Evolutionary conservation across 2,888 invertebrate species (phyloP).

Genomic region (Pachymerium ferrugineum): DNA sequence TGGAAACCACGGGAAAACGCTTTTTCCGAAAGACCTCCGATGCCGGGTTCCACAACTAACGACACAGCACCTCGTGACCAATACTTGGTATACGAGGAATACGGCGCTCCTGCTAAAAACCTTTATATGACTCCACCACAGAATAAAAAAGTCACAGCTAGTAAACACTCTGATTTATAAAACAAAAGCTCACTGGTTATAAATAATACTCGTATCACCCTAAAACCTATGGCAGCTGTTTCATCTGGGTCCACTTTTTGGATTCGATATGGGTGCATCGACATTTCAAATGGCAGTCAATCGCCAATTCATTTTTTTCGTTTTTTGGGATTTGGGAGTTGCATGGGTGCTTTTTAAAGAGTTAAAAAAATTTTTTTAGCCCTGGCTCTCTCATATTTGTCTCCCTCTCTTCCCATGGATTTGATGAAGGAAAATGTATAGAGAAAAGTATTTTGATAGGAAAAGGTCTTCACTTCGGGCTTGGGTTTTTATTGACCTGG

Average conservation of each 20-base stretch:
- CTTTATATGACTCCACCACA: constrained; percentile 39
- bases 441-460: background rate
- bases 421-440: too few relatives aligned
- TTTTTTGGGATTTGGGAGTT: too few relatives aligned
- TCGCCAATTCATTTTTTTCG: too few relatives aligned
- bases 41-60: constrained; percentile 34
- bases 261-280: background rate
- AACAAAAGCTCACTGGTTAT: background rate
- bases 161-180: constrained; percentile 2
- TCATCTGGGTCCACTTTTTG: constrained; percentile 15
- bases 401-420: too few relatives aligned
- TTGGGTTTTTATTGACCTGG: too few relatives aligned
- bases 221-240: background rate
- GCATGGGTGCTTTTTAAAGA: too few relatives aligned
- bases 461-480: background rate
- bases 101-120: constrained; percentile 36
- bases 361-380: too few relatives aligned
- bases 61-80: constrained; percentile 38
- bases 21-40: constrained; percentile 51
- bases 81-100: constrained; percentile 40
- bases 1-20: constrained; percentile 90
- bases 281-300: too few relatives aligned
- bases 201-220: background rate
- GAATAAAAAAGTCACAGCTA: constrained; percentile 36
- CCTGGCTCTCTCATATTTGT: too few relatives aligned